phyloP scores from a whole-genome alignment of 2,888 invertebrate species.

The Halocaridina rubra region DNA sequence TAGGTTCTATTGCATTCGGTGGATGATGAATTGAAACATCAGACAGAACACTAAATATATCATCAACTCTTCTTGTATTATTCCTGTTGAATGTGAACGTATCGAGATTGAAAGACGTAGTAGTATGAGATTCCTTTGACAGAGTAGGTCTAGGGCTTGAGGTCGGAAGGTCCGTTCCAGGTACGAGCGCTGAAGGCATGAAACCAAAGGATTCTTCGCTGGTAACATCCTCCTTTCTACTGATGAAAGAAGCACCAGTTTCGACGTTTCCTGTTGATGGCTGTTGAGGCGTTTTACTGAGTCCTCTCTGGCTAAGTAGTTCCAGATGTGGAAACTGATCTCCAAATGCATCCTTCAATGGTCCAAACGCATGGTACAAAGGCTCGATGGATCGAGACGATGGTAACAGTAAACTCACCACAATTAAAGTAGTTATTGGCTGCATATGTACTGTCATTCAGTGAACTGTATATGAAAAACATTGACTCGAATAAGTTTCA shows the following conservation, averaged over 20 bases:
- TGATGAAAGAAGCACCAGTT: too few species aligned
- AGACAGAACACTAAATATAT: slow-evolving; percentile 37
- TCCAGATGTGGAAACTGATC: neutral
- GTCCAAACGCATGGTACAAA: neutral
- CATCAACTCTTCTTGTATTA: slow-evolving; percentile 17
- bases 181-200: too few species aligned
- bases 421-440: too few species aligned
- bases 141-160: neutral
- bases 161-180: too few species aligned
- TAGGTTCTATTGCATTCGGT: slow-evolving; percentile 19
- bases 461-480: too few species aligned
- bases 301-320: neutral
- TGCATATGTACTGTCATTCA: too few species aligned
- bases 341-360: neutral
- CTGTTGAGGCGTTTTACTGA: neutral
- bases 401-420: neutral
- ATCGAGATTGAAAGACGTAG: slow-evolving; percentile 18
- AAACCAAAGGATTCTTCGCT: too few species aligned
- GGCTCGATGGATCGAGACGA: neutral
- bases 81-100: slow-evolving; percentile 41
- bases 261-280: neutral
- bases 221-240: too few species aligned
- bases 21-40: slow-evolving; percentile 6
- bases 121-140: too few species aligned
- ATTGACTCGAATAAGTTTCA: too few species aligned